Evolutionary conservation across 2,113 vertebrate species (phyloP).

Genomic region (Sebastes schlegelii): DNA sequence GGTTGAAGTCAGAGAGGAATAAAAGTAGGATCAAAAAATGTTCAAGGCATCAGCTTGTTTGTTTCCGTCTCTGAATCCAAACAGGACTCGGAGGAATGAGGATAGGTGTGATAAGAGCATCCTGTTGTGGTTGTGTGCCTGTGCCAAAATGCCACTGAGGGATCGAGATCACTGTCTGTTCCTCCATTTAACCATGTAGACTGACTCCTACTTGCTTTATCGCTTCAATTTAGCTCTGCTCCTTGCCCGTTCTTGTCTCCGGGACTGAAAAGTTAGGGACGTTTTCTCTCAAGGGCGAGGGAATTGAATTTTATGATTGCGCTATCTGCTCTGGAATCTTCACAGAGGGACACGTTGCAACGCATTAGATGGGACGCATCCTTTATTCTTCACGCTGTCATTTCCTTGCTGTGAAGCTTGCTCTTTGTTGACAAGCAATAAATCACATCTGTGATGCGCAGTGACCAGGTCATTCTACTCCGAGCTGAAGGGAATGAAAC

Average conservation of each 20-base stretch:
- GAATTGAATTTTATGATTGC: constrained; percentile 48
- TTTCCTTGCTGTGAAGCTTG: constrained; percentile 3
- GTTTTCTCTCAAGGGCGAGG: constrained; percentile 39
- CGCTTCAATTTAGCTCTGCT: constrained; percentile 34
- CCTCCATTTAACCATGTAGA: constrained; percentile 49
- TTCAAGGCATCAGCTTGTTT: constrained; percentile 2
- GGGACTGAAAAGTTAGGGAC: constrained; percentile 19
- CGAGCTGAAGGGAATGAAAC: constrained; percentile 26
- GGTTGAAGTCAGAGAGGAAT: not conserved
- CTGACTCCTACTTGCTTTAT: constrained; percentile 34
- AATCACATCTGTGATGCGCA: constrained; percentile 34
- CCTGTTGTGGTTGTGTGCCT: constrained; percentile 41
- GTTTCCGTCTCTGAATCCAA: constrained; percentile 48
- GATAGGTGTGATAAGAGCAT: constrained; percentile 63
- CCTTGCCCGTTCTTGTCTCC: constrained; percentile 6
- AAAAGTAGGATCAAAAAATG: not conserved
- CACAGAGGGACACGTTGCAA: not conserved
- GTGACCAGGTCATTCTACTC: constrained; percentile 37
- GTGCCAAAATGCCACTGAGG: constrained; percentile 53
- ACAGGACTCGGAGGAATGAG: constrained; percentile 46
- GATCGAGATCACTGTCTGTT: constrained; percentile 66
- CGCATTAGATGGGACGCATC: constrained; percentile 1
- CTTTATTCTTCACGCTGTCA: constrained; percentile 21
- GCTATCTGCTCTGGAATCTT: constrained; percentile 18
- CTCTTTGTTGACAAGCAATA: constrained; percentile 48